Base-by-base conservation (phyloP, 2,113 vertebrate species). In the Gallinago paraguaiae region DNA sequence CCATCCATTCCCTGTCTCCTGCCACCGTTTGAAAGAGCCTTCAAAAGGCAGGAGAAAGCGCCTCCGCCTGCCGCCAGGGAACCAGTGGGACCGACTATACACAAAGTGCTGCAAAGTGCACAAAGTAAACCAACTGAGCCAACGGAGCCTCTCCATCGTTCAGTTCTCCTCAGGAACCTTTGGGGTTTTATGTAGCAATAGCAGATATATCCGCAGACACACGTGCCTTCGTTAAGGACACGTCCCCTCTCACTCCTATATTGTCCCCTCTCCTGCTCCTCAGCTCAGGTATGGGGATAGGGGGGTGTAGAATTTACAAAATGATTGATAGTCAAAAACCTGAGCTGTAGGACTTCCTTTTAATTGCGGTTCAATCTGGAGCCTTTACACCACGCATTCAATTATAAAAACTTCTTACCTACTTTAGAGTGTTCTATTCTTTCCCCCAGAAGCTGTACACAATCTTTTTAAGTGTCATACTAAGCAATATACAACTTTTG, bases 401-500 rank as follows among this genome's bases (percentile, higher is more conserved):
- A 82, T 93, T 94, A 90, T 93, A 95, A 97, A 98, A 95, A 88
- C 96, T 91, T 96, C 86, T 82, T 77, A 81, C 9, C 96, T 97
- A 94, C 90, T 97, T 95, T 74, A 95, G 91, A 94, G 92, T 50
- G 60, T 54, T 84, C 93, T 95, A 79, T 92, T 91, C 77, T 95
- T 75, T 87, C 64, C 82, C 85, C 90, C 94, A 95, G 95, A 95
- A 96, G 91, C 94, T 97, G 89, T 95, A 97, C 88, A 35, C 61
- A 92, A 54, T 91, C 78, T 96, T 65, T 95, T 95, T 96, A 97
- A 50, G 60, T 88, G 91, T 94, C 95, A 94, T 60, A 95, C 85
- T 95, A 96, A 96, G 96, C 96, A 97, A 98, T 96, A 98, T 92
- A 97, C 92, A 96, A 79, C 72, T 95, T 93, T 79, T 82, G 84